Evolutionary conservation across 92 coral and sea anemone species (phyloP).

Genomic region (Diadumene lineata): DNA sequence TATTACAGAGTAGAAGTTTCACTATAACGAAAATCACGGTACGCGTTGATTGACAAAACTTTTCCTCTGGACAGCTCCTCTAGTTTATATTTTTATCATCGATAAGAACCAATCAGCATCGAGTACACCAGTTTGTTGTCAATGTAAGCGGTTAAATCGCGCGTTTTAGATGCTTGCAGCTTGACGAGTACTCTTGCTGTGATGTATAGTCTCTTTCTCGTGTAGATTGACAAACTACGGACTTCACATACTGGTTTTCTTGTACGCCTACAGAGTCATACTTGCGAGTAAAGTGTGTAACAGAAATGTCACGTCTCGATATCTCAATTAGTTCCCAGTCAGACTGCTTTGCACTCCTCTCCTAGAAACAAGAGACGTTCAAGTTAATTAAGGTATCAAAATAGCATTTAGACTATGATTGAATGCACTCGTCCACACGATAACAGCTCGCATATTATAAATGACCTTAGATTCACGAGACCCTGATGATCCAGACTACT

Average conservation of each 20-base stretch:
- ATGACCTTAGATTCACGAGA: conserved; percentile 3
- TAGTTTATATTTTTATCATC: neutral
- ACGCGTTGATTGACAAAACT: conserved; percentile 25
- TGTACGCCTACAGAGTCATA: conserved; percentile 4
- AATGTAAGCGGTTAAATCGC: conserved; percentile 22
- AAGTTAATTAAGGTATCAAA: conserved; percentile 12
- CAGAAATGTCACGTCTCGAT: conserved; percentile 7
- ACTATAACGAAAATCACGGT: conserved; percentile 22
- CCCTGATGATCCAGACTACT: neutral
- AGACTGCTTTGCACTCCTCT: neutral
- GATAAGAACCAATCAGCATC: conserved; percentile 15
- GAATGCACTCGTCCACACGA: neutral
- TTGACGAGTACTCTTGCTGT: conserved; percentile 1
- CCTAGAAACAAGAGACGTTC: neutral
- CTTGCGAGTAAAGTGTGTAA: neutral
- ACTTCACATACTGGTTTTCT: neutral
- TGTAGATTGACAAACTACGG: conserved; percentile 21
- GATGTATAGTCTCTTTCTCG: neutral
- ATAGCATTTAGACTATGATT: neutral
- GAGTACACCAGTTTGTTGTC: neutral
- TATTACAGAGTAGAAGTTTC: neutral
- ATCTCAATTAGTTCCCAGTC: neutral
- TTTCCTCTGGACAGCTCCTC: conserved; percentile 3
- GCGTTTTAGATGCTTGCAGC: conserved; percentile 27
- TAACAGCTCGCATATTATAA: neutral